Evolutionary conservation across 2,797 vertebrate species (phyloP), one percentile per base, ranked within the genome.

Genomic region (Fratercula arctica): DNA sequence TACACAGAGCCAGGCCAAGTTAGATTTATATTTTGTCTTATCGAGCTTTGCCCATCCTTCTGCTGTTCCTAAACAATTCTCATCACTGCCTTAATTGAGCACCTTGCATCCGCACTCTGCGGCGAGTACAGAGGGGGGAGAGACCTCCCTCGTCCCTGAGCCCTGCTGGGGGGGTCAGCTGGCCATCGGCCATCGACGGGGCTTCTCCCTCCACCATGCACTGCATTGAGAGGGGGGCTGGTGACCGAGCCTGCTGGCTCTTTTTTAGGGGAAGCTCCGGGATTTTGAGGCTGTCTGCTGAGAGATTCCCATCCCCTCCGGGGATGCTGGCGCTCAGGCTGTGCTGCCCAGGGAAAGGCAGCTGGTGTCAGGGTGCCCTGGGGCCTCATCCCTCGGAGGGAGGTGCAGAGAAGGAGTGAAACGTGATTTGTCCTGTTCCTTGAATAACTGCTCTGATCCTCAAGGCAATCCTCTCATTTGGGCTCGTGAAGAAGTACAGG

Each of bases 21-120:
- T 29, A 70, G 66, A 91, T 90, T 85, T 63, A 45, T 82, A n/a
- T 69, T 90, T 90, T 72, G 51, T 10, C 51, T 96, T 95, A 84
- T 66, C 79, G 43, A 61, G 56, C 75, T 89, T 66, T 89, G 60
- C 57, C 15, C 0, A 0, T 56, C 69, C 77, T 67, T 70, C 90
- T 84, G 77, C 60, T 73, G 43, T 43, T 53, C 45, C 64, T n/a
- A 50, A 85, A 48, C 82, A 56, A 43, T 69, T 64, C 46, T 46
- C 37, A 77, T 39, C 11, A 3, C n/a, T 8, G 35, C 0, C 6
- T 43, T 84, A 77, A 86, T 59, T n/a, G 73, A 94, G 60, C 64
- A 80, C 53, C 45, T 91, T 48, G 31, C 21, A 25, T 51, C 68
- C 51, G 11, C 25, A 26, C 20, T 33, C 39, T 63, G 63, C 23